Base-by-base conservation (phyloP, 2,113 vertebrate genomes). In the Orcinus orca region DNA sequence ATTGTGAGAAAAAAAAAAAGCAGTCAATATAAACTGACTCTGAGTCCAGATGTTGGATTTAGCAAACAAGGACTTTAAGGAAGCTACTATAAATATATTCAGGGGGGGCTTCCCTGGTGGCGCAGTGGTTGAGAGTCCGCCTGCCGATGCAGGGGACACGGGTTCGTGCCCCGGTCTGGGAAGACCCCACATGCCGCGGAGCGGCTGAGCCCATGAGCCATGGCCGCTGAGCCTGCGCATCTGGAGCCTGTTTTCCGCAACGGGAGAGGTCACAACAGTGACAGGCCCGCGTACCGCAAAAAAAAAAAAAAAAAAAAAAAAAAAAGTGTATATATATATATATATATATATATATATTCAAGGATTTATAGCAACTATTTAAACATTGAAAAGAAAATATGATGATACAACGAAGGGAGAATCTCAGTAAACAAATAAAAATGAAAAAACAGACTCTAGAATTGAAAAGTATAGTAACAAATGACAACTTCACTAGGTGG, bases 311-410 rank as follows among this genome's bases (percentile, higher is more conserved):
- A 10, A 47, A 47, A 47, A 11, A 47, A 47, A 47, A 2, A 47
- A 55, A 76, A 5, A 93, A 89, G n/a, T n/a, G n/a, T 81, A 21
- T 94, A 29, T 26, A 41, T 41, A 41, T 41, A 41, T 6, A 38
- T 5, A 38, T 10, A 44, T 2, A 47, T 47, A 47, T 47, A 47
- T 47, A 47, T 47, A 47, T 47, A 47, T 47, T 47, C 44, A 47
- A 47, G 44, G 25, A 67, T 90, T 36, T 44, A 73, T 8, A 90
- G 11, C 21, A 83, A 65, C 21, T 67, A 23, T 74, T 82, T 55
- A 89, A 73, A 74, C 67, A 74, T 15, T 65, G 47, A 50, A 94
- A 77, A 76, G 15, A 93, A 90, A 87, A 21, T 94, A 29, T 26
- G 23, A 26, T 44, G 23, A 18, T 2, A 63, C 13, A 76, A 44